These are phyloP conservation scores for Andricus curvator DNA, from an alignment of 2,888 invertebrate genomes.

Conservation along the genomic window DNA sequence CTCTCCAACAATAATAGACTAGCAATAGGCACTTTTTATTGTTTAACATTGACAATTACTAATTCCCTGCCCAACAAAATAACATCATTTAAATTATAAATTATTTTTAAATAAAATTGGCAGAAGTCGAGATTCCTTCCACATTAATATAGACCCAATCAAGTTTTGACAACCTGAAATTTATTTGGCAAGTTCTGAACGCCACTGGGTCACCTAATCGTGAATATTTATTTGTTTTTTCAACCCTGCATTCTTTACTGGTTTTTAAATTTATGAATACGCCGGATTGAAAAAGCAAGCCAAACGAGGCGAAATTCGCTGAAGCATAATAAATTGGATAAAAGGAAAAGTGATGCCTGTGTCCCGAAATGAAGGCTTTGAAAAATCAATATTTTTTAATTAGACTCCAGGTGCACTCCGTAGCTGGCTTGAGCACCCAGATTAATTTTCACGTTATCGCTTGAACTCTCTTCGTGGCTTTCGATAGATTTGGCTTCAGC, in stretches of 20 bases:
- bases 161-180: neutral
- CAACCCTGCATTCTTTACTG: neutral
- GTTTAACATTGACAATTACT: too few species aligned
- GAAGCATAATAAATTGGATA: neutral
- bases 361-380: neutral
- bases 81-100: too few species aligned
- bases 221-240: neutral
- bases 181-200: neutral
- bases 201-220: neutral
- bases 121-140: too few species aligned
- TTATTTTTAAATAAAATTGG: too few species aligned
- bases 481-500: slow-evolving; percentile 27
- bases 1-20: too few species aligned
- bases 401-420: slow-evolving; percentile 13
- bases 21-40: too few species aligned
- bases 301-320: neutral
- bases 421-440: neutral
- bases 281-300: neutral
- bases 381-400: slow-evolving; percentile 35
- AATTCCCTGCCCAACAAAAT: too few species aligned
- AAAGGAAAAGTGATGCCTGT: neutral
- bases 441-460: slow-evolving; percentile 29
- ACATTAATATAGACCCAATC: too few species aligned
- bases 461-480: slow-evolving; percentile 18
- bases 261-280: neutral